phyloP scores from a whole-genome alignment of 2,888 invertebrate species.

The Drosophila meridiana region DNA sequence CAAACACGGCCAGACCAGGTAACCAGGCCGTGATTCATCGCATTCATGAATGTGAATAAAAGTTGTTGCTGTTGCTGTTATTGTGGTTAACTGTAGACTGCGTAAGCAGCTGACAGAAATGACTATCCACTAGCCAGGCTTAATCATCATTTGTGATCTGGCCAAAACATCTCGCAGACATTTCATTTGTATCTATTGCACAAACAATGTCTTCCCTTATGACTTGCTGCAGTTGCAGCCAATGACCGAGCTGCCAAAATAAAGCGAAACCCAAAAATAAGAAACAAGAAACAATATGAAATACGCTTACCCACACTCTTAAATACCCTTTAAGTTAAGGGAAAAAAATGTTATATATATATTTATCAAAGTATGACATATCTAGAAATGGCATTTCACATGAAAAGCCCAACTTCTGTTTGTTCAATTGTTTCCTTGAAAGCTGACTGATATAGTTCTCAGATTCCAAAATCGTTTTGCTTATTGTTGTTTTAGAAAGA shows the following conservation, averaged over 20 bases:
- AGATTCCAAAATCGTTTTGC: neutral
- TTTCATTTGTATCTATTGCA: constrained; percentile 2
- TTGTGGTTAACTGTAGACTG: constrained; percentile 63
- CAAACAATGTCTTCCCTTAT: neutral
- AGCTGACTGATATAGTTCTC: neutral
- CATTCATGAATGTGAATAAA: constrained; percentile 39
- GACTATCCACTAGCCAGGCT: constrained; percentile 30
- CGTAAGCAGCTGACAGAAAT: constrained; percentile 49
- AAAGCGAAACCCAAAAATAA: neutral
- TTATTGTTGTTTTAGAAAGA: neutral
- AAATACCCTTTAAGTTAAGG: neutral
- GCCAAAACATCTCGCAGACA: neutral
- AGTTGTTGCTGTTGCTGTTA: constrained; percentile 13
- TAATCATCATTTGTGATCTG: constrained; percentile 53
- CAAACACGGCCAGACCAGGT: constrained; percentile 52
- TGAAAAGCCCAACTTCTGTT: neutral
- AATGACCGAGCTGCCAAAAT: constrained; percentile 35
- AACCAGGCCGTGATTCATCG: constrained; percentile 67
- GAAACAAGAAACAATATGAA: neutral
- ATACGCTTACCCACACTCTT: neutral
- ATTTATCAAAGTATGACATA: neutral
- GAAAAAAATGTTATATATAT: neutral
- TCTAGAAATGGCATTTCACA: too few species aligned
- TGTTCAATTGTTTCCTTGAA: neutral
- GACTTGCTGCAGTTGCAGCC: constrained; percentile 21